Evolutionary conservation across 2,113 vertebrate genomes (phyloP).

Genomic region (Psilopsiagon aurifrons): DNA sequence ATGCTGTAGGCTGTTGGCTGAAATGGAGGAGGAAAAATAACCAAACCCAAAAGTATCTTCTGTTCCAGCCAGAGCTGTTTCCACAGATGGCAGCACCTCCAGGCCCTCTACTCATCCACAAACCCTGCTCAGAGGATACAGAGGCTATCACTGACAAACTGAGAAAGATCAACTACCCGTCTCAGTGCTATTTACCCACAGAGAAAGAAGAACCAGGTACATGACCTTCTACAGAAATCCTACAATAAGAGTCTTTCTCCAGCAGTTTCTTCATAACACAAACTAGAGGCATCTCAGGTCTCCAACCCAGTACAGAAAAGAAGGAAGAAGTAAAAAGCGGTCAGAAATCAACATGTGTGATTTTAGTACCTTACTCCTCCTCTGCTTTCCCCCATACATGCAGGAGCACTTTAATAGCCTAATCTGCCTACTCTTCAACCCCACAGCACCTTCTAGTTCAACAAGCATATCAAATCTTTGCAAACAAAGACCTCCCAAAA

Average conservation of each 20-base stretch:
- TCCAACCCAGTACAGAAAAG: background rate
- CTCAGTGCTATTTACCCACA: background rate
- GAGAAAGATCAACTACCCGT: background rate
- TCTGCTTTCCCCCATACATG: background rate
- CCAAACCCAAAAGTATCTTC: background rate
- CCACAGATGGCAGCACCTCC: background rate
- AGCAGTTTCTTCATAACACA: background rate
- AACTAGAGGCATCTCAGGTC: background rate
- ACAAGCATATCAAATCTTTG: background rate
- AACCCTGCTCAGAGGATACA: background rate
- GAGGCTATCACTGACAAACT: background rate
- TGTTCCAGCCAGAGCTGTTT: background rate
- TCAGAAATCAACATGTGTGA: background rate
- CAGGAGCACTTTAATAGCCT: background rate
- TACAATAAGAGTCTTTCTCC: background rate
- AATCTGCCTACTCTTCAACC: background rate
- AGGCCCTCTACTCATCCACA: background rate
- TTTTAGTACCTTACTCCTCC: background rate
- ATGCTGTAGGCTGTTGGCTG: accelerated
- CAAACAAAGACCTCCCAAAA: background rate
- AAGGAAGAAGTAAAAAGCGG: background rate
- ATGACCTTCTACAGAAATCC: background rate
- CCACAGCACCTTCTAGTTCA: background rate
- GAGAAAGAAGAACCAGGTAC: background rate
- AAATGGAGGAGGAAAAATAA: background rate